Evolutionary conservation across 2,113 vertebrate species (phyloP), one percentile per base, ranked within the genome.

Genomic region (Mixornis gularis): DNA sequence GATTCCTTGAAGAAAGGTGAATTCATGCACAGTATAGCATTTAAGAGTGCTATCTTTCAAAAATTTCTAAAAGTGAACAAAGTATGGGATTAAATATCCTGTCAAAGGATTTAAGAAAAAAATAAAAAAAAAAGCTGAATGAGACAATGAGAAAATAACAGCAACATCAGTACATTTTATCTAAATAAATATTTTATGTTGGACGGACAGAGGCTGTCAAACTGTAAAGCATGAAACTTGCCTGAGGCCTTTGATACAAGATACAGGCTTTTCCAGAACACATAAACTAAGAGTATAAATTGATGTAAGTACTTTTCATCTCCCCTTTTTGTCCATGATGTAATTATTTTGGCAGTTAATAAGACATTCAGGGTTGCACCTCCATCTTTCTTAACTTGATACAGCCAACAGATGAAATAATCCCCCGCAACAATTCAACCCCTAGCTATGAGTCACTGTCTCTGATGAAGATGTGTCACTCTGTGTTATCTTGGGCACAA

Each of bases 291-390:
- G 46, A 82, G 84, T 53, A 72, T 69, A 87, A 91, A 89, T 69
- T 94, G 44, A 63, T 85, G 72, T 63, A 95, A 95, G 19, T 72
- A 89, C 27, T 93, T 90, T 93, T 94, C 65, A 62, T 81, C 77
- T 87, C 44, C 62, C 56, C 13, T 79, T 94, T 90, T 93, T 83
- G 48, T 32, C 69, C 40, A 66, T 85, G 86, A 94, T 87, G 70
- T 93, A 92, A 95, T 93, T 92, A 72, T 95, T 93, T 93, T 95
- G 71, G 49, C 89, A 95, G 44, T 88, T 90, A 81, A 64, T 62
- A 84, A 85, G 77, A 74, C 19, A 72, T 92, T 81, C 53, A 84
- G 43, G 63, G 32, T 85, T 89, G 49, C 32, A 68, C 40, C 46
- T 82, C 78, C 41, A 48, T 85, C 78, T 87, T 79, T 86, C 51